A percentile compares a stretch with the other conserved stretches of the same genome.
phyloP scores from a whole-genome alignment of 2,113 vertebrate species.

The Embiotoca jacksoni region DNA sequence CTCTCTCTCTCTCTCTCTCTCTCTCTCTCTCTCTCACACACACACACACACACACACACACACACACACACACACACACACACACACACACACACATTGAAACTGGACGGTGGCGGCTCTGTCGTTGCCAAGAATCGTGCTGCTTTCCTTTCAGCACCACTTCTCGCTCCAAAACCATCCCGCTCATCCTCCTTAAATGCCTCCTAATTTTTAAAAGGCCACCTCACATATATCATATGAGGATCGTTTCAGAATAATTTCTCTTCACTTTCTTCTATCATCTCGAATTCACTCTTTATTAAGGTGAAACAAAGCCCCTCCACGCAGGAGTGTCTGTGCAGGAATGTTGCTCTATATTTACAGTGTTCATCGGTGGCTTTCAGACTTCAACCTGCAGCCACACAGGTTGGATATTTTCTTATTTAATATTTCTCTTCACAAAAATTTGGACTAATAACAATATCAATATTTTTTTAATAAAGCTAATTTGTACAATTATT shows the following conservation, averaged over 20 bases:
- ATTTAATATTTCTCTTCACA: too few species aligned
- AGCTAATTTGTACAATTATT: background rate
- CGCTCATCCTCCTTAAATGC: constrained; percentile 16
- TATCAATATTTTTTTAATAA: background rate
- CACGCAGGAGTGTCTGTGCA: background rate
- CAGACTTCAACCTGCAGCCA: background rate
- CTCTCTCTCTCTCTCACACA: constrained; percentile 10
- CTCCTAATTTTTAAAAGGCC: background rate
- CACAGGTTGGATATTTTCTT: background rate
- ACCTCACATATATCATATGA: background rate
- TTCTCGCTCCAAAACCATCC: constrained; percentile 21
- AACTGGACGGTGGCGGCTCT: background rate
- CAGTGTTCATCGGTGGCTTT: background rate
- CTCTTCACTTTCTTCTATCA: background rate
- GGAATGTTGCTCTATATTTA: constrained; percentile 2
- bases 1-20: background rate
- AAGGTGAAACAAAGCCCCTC: background rate
- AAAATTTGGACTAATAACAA: background rate
- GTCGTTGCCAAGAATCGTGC: constrained; percentile 70
- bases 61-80: constrained; percentile 41
- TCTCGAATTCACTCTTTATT: background rate
- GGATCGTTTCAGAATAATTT: background rate
- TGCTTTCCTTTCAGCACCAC: constrained; percentile 82
- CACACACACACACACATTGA: constrained; percentile 11
- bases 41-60: constrained; percentile 4